phyloP scores from a whole-genome alignment of 2,113 vertebrate genomes.

The Paralichthys olivaceus region DNA sequence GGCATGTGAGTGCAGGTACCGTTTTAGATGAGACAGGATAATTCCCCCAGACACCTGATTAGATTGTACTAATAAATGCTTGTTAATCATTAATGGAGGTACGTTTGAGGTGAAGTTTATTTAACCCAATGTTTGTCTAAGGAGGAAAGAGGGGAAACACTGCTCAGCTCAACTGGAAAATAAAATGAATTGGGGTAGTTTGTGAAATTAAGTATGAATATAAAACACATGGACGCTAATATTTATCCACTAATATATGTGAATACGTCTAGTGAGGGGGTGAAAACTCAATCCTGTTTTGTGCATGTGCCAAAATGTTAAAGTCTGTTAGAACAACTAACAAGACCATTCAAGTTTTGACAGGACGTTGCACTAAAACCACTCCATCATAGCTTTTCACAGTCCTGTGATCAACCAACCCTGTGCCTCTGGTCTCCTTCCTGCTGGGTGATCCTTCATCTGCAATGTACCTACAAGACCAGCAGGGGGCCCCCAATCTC shows the following conservation, averaged over 20 bases:
- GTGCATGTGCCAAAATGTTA: conserved; percentile 62
- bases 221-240: conserved; percentile 10
- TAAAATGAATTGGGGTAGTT: conserved; percentile 1
- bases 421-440: conserved; percentile 32
- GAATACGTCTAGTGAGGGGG: conserved; percentile 36
- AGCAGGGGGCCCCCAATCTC: conserved; percentile 52
- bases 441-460: conserved; percentile 40
- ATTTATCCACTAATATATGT: conserved; percentile 27
- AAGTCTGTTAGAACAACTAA: conserved; percentile 51
- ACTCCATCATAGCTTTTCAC: conserved; percentile 56
- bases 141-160: conserved; percentile 18
- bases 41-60: conserved; percentile 12
- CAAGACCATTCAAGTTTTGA: conserved; percentile 77
- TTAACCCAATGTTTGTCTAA: conserved; percentile 13
- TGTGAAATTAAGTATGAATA: conserved; percentile 24
- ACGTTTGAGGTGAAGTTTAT: conserved; percentile 7
- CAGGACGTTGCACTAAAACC: conserved; percentile 62
- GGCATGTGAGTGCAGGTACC: conserved; percentile 18
- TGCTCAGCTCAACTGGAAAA: conserved; percentile 16
- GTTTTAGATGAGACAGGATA: background rate
- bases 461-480: conserved; percentile 40
- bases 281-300: conserved; percentile 2
- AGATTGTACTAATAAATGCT: conserved; percentile 38
- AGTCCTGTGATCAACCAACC: conserved; percentile 60
- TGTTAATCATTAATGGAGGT: conserved; percentile 45